phyloP scores from a whole-genome alignment of 2,888 invertebrate species.

The Rhopalosiphum nymphaeae region DNA sequence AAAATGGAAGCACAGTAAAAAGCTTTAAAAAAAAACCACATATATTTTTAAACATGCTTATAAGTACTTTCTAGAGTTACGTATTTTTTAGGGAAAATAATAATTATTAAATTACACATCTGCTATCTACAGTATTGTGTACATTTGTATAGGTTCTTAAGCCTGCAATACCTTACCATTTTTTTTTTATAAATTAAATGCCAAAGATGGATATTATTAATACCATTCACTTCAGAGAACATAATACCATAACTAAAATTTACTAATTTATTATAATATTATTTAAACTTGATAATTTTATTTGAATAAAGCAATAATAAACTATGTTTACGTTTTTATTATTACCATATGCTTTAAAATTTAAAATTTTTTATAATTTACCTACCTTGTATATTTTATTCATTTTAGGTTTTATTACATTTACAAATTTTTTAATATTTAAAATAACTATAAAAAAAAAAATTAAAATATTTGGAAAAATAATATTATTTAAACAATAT shows the following conservation, averaged over 20 bases:
- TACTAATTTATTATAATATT: neutral
- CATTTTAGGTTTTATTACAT: neutral
- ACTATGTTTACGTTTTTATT: neutral
- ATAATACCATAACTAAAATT: accelerated
- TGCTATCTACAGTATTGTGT: neutral
- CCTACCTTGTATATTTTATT: neutral
- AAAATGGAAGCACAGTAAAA: neutral
- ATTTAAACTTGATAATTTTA: neutral
- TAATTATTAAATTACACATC: neutral
- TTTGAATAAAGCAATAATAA: neutral
- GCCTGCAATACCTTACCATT: neutral
- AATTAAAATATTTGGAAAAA: neutral
- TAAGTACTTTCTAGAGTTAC: neutral
- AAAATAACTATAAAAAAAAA: neutral
- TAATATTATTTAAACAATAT: neutral
- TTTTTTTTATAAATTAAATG: neutral
- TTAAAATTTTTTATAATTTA: neutral
- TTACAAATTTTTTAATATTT: neutral
- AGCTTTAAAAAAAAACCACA: neutral
- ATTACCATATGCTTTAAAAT: neutral
- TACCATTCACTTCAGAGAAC: neutral
- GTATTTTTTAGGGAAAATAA: neutral
- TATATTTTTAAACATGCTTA: constrained; percentile 66
- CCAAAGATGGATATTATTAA: neutral
- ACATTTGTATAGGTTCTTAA: neutral